Percentiles rank a stretch among this genome's conserved stretches.
Conservation (phyloP, 2,113 vertebrate genomes). For the Scytalopus superciliaris region DNA sequence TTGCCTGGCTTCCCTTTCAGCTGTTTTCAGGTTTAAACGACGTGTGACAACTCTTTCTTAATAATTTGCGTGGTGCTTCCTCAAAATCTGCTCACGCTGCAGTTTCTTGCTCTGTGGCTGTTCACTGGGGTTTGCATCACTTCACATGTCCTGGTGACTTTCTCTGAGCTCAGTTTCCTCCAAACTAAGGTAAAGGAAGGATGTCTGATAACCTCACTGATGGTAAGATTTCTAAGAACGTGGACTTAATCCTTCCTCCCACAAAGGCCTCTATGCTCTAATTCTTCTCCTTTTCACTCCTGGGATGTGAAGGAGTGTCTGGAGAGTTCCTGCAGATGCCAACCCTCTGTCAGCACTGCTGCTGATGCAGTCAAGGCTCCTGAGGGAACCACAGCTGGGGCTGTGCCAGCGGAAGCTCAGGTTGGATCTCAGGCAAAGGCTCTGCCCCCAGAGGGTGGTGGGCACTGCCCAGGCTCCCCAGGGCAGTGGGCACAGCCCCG, state of each 20-base stretch:
- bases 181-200: background rate
- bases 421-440: fast-evolving
- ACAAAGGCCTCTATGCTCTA: background rate
- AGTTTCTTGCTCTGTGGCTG: background rate
- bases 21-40: background rate
- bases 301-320: background rate
- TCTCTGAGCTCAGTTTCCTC: background rate
- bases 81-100: background rate
- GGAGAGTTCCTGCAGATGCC: background rate
- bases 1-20: background rate
- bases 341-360: background rate
- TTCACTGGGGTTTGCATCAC: background rate
- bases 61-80: background rate
- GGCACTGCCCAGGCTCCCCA: background rate
- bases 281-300: background rate
- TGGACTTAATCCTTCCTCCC: background rate
- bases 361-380: background rate
- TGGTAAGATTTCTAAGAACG: background rate
- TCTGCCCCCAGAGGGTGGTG: background rate
- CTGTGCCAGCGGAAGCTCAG: fast-evolving
- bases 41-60: background rate
- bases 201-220: background rate
- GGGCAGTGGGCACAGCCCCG: background rate
- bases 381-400: fast-evolving
- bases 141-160: background rate